Conservation (phyloP, 2,888 invertebrate species). For the Copidosoma aretas region DNA sequence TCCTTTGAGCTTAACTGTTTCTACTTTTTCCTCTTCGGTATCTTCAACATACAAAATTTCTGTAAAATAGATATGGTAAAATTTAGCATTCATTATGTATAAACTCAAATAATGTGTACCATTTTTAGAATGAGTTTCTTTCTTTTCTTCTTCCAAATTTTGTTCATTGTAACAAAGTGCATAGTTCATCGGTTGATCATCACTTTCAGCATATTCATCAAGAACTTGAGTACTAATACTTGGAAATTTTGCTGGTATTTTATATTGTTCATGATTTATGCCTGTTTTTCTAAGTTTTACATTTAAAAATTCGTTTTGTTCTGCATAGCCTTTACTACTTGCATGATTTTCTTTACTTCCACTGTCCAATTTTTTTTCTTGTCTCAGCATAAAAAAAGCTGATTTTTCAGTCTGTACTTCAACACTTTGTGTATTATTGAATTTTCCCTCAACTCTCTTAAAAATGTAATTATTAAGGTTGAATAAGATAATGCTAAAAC, state of each 20-base stretch:
- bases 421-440: slow-evolving; percentile 18
- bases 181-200: slow-evolving; percentile 92
- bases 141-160: slow-evolving; percentile 69
- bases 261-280: slow-evolving; percentile 12
- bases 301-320: slow-evolving; percentile 22
- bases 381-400: slow-evolving; percentile 21
- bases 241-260: slow-evolving; percentile 14
- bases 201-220: slow-evolving; percentile 84
- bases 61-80: slow-evolving; percentile 58
- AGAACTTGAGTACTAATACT: slow-evolving; percentile 12
- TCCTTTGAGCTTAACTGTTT: slow-evolving; percentile 46
- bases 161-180: slow-evolving; percentile 87
- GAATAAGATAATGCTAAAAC: background rate
- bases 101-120: slow-evolving; percentile 17
- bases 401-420: slow-evolving; percentile 34
- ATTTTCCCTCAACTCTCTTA: slow-evolving; percentile 10
- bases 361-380: slow-evolving; percentile 20
- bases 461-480: background rate
- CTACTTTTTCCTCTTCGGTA: slow-evolving; percentile 41
- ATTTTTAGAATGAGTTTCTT: slow-evolving; percentile 46
- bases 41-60: slow-evolving; percentile 74
- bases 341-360: slow-evolving; percentile 7
- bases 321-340: background rate
- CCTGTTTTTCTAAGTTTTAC: slow-evolving; percentile 17
- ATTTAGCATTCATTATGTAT: too few relatives aligned